Evolutionary conservation across 2,888 invertebrate species (phyloP), one percentile per base, ranked within the genome.

Genomic region (Aleiodes testaceus): DNA sequence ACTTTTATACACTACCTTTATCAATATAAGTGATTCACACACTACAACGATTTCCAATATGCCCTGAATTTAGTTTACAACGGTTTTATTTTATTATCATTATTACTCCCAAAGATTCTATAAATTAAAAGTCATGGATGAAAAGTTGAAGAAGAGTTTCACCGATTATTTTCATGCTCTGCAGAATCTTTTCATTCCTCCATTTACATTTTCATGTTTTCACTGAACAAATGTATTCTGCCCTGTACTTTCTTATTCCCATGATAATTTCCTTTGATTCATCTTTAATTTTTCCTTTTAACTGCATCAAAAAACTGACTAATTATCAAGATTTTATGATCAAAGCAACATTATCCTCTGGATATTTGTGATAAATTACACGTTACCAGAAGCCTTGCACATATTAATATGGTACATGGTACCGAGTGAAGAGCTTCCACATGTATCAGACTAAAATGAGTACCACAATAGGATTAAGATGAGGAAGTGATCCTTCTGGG

Each of bases 391-490:
- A 18, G 18, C 52, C 22, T 22, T 20, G 20, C 18, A 1, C 7
- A 22, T 16, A 52, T 12, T 2, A 52, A 52, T 7, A 20, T 22
- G 12, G 52, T 18, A 9, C 52, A 52, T n/a, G 3, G 9, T 26
- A 22, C 26, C 11, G 22, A 52, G 20, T 52, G 22, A 52, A 52
- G 12, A 1, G 11, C 30, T 22, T 47, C 30, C 30, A 63, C 26
- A 69, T 64, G 36, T 49, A 67, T 63, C 26, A 45, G 9, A 36
- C 9, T 3, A 36, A 45, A 64, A 22, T 11, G 36, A 64, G 44
- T 36, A 14, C 22, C 14, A 69, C 66, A 70, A 66, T 70, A 70
- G 59, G 63, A 61, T 69, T 66, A 61, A 70, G 36, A 65, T 52
- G 55, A n/a, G 52, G 30, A 45, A 26, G 14, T 63, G 45, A 45